Evolutionary conservation across 1,140 invertebrate genomes (phyloP).

Genomic region (Drosophila cardini): DNA sequence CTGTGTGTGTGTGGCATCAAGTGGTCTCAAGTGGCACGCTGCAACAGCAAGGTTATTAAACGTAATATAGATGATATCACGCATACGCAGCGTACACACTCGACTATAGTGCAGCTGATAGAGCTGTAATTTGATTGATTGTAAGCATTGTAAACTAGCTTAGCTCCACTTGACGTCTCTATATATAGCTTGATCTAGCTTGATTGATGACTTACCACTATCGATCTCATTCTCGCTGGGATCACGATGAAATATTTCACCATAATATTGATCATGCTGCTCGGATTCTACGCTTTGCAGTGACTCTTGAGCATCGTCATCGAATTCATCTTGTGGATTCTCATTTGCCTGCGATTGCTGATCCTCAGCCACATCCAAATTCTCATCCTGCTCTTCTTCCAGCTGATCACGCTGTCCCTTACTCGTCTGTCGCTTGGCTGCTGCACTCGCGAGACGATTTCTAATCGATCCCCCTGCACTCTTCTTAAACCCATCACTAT

Average conservation of each 20-base stretch:
- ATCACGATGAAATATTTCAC: constrained; percentile 81
- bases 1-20: constrained; percentile 5
- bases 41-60: constrained; percentile 35
- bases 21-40: not conserved
- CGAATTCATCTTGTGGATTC: constrained; percentile 69
- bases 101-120: not conserved
- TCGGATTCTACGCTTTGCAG: constrained; percentile 89
- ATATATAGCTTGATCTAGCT: not conserved
- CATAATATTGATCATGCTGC: constrained; percentile 86
- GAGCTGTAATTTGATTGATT: constrained; percentile 39
- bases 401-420: constrained; percentile 18
- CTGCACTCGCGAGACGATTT: constrained; percentile 59
- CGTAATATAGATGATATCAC: constrained; percentile 32
- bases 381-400: constrained; percentile 45
- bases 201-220: constrained; percentile 63
- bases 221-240: constrained; percentile 83
- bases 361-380: constrained; percentile 42
- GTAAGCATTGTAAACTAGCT: constrained; percentile 9
- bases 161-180: constrained; percentile 31
- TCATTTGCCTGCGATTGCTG: constrained; percentile 48
- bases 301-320: constrained; percentile 82
- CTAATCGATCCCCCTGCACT: constrained; percentile 52
- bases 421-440: constrained; percentile 44
- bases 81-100: constrained; percentile 5
- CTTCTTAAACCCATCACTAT: constrained; percentile 46